Evolutionary conservation across 1,140 invertebrate species (phyloP).

Genomic region (Lanistes nyassanus): DNA sequence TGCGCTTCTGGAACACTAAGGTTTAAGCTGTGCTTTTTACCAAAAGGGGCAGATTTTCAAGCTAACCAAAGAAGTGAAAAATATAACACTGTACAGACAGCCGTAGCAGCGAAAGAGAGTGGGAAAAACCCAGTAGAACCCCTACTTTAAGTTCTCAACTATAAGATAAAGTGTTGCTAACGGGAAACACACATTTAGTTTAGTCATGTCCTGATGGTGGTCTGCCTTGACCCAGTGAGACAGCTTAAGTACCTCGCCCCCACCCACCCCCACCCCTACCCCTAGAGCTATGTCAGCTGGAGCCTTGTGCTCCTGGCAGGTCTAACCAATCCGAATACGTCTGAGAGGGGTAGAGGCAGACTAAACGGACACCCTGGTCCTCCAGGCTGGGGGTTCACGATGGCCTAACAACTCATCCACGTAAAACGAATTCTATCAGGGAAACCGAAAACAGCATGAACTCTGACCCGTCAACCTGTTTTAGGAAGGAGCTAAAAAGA

Average conservation of each 20-base stretch:
- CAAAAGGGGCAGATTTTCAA: not conserved
- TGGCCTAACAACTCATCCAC: not conserved
- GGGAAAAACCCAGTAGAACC: not conserved
- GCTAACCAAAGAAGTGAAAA: not conserved
- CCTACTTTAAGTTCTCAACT: too few relatives aligned
- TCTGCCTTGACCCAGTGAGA: not conserved
- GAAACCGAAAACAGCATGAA: slow-evolving; percentile 1
- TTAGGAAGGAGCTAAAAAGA: too few relatives aligned
- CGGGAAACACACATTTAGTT: not conserved
- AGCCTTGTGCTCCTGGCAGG: too few relatives aligned
- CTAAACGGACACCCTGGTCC: too few relatives aligned
- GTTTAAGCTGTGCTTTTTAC: not conserved
- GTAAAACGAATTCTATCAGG: not conserved
- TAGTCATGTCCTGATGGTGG: not conserved
- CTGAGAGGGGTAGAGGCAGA: not conserved
- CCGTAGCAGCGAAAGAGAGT: not conserved
- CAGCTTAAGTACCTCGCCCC: not conserved
- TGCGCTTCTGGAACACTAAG: not conserved
- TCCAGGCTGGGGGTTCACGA: too few relatives aligned
- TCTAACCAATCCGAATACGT: not conserved
- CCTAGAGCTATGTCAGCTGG: not conserved
- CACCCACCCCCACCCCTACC: not conserved
- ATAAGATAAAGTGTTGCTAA: not conserved
- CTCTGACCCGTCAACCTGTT: not conserved
- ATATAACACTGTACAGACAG: not conserved